These are phyloP conservation scores for Andricus grossulariae DNA, from an alignment of 1,140 invertebrate genomes.

Conservation along the genomic window DNA sequence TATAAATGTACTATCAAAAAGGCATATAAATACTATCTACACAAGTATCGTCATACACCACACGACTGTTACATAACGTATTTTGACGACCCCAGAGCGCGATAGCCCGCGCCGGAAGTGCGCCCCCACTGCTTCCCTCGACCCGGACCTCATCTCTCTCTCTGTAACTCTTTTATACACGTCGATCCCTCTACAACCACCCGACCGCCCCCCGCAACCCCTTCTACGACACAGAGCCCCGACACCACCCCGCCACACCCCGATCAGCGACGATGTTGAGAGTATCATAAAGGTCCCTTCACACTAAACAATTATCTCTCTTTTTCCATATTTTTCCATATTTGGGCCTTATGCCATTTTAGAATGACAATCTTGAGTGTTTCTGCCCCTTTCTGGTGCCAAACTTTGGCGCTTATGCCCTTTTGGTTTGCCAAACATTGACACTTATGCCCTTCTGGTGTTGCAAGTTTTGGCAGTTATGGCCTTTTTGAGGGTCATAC, in stretches of 20 bases:
- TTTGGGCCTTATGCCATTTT: no score
- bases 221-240: background rate
- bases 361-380: no score
- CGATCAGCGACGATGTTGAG: background rate
- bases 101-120: constrained; percentile 56
- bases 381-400: no score
- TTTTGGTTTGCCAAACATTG: no score
- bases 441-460: no score
- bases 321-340: no score
- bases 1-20: background rate
- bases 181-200: constrained; percentile 33
- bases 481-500: no score
- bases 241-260: background rate
- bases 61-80: constrained; percentile 53
- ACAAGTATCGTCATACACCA: background rate
- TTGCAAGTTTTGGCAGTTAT: no score
- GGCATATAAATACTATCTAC: constrained; percentile 21
- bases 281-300: background rate
- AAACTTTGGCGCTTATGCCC: no score
- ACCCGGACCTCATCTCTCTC: constrained; percentile 28
- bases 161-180: constrained; percentile 46
- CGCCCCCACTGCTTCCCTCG: constrained; percentile 47
- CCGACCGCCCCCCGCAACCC: background rate
- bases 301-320: background rate
- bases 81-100: constrained; percentile 57